A percentile compares a stretch with the other conserved stretches of the same genome.
Evolutionary conservation across 1,140 invertebrate species (phyloP).

Genomic region (Saccostrea echinata): DNA sequence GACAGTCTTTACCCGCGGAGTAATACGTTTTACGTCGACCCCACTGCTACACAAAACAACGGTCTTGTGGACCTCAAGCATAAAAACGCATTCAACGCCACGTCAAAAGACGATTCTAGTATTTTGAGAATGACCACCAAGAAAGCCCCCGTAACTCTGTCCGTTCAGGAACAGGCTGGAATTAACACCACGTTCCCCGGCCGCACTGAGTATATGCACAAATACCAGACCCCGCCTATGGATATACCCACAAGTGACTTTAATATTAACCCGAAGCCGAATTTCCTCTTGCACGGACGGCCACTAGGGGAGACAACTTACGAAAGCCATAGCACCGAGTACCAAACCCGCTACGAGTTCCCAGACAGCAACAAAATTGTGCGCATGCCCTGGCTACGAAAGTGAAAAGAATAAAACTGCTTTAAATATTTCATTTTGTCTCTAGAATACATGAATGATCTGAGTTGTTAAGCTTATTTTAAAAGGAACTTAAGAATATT

Average conservation of each 20-base stretch:
- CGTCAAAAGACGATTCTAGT: constrained; percentile 18
- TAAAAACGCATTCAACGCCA: constrained; percentile 68
- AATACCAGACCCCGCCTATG: constrained; percentile 68
- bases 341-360: constrained; percentile 77
- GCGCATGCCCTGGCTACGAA: constrained; percentile 75
- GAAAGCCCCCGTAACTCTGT: constrained; percentile 64
- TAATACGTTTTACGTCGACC: constrained; percentile 61
- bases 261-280: constrained; percentile 77
- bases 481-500: background rate
- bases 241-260: constrained; percentile 69
- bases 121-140: constrained; percentile 36
- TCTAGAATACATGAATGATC: background rate
- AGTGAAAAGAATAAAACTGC: constrained; percentile 28
- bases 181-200: constrained; percentile 79
- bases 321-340: constrained; percentile 72
- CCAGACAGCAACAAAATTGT: constrained; percentile 75
- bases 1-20: constrained; percentile 73
- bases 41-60: constrained; percentile 55
- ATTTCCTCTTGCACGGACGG: constrained; percentile 74
- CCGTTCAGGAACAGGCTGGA: constrained; percentile 77
- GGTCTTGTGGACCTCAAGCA: constrained; percentile 63
- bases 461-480: constrained; percentile 1
- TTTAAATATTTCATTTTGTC: background rate
- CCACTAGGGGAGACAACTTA: constrained; percentile 69
- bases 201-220: constrained; percentile 75